Percentiles rank a stretch among this genome's conserved stretches.
Evolutionary conservation across 2,797 vertebrate genomes (phyloP).

Genomic region (Characodon lateralis): DNA sequence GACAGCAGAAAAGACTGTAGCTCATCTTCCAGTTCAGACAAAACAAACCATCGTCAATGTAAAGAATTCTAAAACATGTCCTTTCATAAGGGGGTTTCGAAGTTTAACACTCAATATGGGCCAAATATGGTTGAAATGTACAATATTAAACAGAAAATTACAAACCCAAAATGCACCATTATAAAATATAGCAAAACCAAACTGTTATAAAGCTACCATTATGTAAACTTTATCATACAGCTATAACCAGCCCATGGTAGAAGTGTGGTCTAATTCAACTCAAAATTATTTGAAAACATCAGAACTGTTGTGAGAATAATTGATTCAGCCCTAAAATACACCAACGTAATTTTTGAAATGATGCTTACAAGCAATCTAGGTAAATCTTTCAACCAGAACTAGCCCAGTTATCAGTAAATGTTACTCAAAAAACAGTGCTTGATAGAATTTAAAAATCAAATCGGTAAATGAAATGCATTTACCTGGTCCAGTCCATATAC

Average conservation of each 20-base stretch:
- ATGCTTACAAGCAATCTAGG: background rate
- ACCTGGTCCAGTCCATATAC: constrained; percentile 12
- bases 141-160: background rate
- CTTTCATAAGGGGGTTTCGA: background rate
- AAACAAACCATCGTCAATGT: background rate
- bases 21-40: constrained; percentile 5
- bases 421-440: background rate
- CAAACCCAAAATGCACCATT: background rate
- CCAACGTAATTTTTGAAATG: background rate
- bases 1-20: background rate
- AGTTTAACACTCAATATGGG: background rate
- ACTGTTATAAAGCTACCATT: background rate
- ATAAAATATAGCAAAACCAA: background rate
- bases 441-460: background rate
- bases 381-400: constrained; percentile 4
- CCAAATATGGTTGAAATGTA: constrained; percentile 5
- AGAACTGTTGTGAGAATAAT: background rate
- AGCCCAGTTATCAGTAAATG: background rate
- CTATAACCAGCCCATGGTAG: background rate
- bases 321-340: background rate
- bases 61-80: background rate
- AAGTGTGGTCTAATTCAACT: background rate
- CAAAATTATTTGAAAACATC: background rate
- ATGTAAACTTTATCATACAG: background rate
- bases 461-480: background rate